phyloP scores from a whole-genome alignment of 2,888 invertebrate genomes.

The Chloromyia formosa region DNA sequence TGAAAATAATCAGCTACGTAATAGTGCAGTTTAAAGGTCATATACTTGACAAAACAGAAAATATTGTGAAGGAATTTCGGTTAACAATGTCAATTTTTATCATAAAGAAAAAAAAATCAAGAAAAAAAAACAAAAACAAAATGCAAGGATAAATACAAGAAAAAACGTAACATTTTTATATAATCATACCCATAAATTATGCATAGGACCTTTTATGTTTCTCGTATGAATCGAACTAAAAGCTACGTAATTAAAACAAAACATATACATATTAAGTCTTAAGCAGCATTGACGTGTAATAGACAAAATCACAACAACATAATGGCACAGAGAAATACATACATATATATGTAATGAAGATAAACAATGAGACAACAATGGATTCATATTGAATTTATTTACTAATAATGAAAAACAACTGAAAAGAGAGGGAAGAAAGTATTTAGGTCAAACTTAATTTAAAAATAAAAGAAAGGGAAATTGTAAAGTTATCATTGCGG shows the following conservation, averaged over 20 bases:
- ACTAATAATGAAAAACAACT: constrained; percentile 18
- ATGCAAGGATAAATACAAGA: neutral
- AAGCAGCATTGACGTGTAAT: constrained; percentile 40
- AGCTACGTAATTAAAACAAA: constrained; percentile 35
- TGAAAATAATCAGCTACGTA: constrained; percentile 1
- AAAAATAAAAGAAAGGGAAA: neutral
- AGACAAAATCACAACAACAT: neutral
- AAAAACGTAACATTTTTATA: constrained; percentile 26
- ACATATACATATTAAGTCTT: constrained; percentile 11
- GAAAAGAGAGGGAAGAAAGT: neutral
- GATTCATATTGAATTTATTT: constrained; percentile 44
- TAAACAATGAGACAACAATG: constrained; percentile 27
- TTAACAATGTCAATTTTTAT: constrained; percentile 41
- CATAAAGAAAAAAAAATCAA: neutral
- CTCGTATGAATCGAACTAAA: constrained; percentile 35
- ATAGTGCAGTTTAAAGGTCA: constrained; percentile 2
- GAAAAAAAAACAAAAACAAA: constrained; percentile 10
- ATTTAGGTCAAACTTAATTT: constrained; percentile 43
- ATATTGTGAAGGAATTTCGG: constrained; percentile 26
- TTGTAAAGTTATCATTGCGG: constrained; percentile 21
- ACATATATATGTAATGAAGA: constrained; percentile 2
- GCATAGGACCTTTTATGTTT: constrained; percentile 34
- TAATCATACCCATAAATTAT: constrained; percentile 38
- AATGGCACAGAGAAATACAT: no score
- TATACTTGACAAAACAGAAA: neutral